These are phyloP conservation scores for Montipora capricornis DNA, from an alignment of 64 coral and sea anemone species.

Conservation along the genomic window DNA sequence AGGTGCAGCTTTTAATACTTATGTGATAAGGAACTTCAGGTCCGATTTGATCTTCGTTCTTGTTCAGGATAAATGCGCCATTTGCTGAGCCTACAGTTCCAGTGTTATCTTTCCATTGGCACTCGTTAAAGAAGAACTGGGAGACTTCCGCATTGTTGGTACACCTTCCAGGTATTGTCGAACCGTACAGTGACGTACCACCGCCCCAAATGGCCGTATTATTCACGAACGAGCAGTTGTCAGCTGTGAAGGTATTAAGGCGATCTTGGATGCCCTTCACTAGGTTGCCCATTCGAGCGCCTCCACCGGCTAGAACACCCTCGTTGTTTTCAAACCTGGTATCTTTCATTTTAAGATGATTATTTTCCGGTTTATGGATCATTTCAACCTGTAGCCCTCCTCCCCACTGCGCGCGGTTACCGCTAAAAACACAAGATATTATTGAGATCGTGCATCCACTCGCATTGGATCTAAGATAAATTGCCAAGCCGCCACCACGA, in stretches of 20 bases:
- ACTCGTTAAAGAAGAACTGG: constrained; percentile 64
- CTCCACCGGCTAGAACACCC: constrained; percentile 69
- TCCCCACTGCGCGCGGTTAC: constrained; percentile 82
- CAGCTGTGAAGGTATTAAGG: constrained; percentile 27
- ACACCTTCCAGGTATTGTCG: constrained; percentile 61
- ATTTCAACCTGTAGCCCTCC: constrained; percentile 75
- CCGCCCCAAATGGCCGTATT: constrained; percentile 86
- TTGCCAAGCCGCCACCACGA: constrained; percentile 89
- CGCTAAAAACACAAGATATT: constrained; percentile 62
- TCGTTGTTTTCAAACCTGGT: constrained; percentile 63
- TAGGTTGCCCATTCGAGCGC: constrained; percentile 13
- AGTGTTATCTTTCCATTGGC: constrained; percentile 65
- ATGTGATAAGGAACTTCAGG: constrained; percentile 67
- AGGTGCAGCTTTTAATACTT: constrained; percentile 38
- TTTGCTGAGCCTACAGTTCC: constrained; percentile 82
- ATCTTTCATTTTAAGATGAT: constrained; percentile 47
- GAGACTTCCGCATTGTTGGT: not conserved
- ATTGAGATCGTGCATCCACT: constrained; percentile 67
- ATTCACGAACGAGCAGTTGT: constrained; percentile 56
- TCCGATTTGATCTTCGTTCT: constrained; percentile 81
- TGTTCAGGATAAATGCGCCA: constrained; percentile 76
- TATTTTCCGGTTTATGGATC: constrained; percentile 39
- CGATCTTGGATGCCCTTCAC: constrained; percentile 8
- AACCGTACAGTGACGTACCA: constrained; percentile 63
- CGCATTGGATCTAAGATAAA: constrained; percentile 76